A percentile compares a stretch with the other conserved stretches of the same genome.
These are phyloP conservation scores for Phengaris alcon DNA, from an alignment of 2,888 invertebrate genomes.

Conservation along the genomic window DNA sequence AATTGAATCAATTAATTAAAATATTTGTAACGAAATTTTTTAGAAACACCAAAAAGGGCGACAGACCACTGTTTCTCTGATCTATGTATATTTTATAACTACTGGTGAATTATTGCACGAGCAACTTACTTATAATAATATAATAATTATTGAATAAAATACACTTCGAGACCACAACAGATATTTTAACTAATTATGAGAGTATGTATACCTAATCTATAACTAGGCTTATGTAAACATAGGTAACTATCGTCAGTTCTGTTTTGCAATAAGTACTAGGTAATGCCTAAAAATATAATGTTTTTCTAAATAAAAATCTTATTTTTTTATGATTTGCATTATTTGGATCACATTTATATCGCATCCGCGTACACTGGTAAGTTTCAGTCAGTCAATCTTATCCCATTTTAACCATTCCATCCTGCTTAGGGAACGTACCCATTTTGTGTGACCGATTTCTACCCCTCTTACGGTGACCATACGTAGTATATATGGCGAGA, in stretches of 20 bases:
- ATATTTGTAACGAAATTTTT: too few species aligned
- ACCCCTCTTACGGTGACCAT: too few species aligned
- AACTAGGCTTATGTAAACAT: neutral
- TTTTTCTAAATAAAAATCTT: neutral
- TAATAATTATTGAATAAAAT: neutral
- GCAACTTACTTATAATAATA: neutral
- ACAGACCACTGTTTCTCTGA: too few species aligned
- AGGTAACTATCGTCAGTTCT: neutral
- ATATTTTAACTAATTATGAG: neutral
- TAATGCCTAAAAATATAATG: neutral
- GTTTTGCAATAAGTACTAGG: neutral
- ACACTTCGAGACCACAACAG: slow-evolving; percentile 16
- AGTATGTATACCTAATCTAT: neutral
- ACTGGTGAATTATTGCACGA: too few species aligned
- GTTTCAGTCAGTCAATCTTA: too few species aligned
- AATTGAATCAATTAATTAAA: too few species aligned
- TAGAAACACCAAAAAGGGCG: too few species aligned
- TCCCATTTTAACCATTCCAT: too few species aligned
- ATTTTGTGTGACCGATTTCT: neutral
- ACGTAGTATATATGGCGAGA: too few species aligned
- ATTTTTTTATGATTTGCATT: slow-evolving; percentile 10
- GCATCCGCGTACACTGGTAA: too few species aligned
- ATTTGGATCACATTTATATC: neutral
- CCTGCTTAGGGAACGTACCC: too few species aligned
- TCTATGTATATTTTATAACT: too few species aligned